Evolutionary conservation across 2,888 invertebrate genomes (phyloP).

Genomic region (Mythimna albipuncta): DNA sequence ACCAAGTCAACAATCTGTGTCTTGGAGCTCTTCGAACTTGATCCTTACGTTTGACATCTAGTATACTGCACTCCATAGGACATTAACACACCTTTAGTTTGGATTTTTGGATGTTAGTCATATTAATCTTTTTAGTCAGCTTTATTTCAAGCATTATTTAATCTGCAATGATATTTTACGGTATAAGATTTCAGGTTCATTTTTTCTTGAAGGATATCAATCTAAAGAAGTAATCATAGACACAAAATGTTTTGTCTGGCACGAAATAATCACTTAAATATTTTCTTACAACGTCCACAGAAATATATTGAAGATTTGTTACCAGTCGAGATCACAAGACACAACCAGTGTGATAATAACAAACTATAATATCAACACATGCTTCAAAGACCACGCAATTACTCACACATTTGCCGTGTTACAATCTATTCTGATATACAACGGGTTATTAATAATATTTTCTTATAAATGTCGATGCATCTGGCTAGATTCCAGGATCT

Average conservation of each 20-base stretch:
- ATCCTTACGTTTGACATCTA: too few relatives aligned
- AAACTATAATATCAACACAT: constrained; percentile 35
- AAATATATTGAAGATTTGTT: constrained; percentile 10
- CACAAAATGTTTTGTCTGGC: background rate
- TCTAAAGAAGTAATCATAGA: background rate
- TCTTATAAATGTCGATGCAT: constrained; percentile 62
- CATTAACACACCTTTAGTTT: too few relatives aligned
- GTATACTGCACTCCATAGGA: too few relatives aligned
- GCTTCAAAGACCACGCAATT: constrained; percentile 39
- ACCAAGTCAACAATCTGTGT: too few relatives aligned
- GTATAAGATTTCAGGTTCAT: background rate
- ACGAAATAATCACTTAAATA: background rate
- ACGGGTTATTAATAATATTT: constrained; percentile 59
- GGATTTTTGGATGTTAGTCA: too few relatives aligned
- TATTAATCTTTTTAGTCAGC: too few relatives aligned
- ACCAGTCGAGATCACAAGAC: constrained; percentile 36
- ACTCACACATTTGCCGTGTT: constrained; percentile 43
- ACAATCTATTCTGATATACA: constrained; percentile 57
- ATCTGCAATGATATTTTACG: too few relatives aligned
- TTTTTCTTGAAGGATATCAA: background rate
- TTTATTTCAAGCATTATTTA: too few relatives aligned
- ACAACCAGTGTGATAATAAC: constrained; percentile 37
- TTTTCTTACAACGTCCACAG: constrained; percentile 2
- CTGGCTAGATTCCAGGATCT: constrained; percentile 55
- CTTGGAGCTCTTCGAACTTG: too few relatives aligned